Evolutionary conservation across 2,113 vertebrate species (phyloP).

Genomic region (Patagioenas fasciata): DNA sequence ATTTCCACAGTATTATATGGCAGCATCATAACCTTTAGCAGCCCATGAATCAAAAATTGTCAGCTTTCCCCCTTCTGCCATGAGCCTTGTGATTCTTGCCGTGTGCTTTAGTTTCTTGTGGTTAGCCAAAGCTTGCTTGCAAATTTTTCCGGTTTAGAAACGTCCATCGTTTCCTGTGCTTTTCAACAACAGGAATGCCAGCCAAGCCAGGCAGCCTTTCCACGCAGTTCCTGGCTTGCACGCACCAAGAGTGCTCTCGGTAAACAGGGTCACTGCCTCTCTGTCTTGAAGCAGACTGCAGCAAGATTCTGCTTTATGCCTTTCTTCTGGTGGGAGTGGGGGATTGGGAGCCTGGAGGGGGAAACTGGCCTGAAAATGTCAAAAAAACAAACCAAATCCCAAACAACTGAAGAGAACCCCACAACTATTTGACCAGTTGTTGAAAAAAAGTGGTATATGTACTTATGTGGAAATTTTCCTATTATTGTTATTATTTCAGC

Average conservation of each 20-base stretch:
- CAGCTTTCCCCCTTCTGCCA: slow-evolving; percentile 8
- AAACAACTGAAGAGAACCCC: background rate
- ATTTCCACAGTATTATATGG: background rate
- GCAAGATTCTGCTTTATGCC: background rate
- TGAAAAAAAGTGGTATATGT: background rate
- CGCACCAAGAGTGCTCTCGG: accelerated
- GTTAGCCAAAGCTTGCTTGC: slow-evolving; percentile 15
- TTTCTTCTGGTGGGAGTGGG: background rate
- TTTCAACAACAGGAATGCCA: background rate
- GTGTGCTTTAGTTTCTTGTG: background rate
- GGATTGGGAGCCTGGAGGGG: background rate
- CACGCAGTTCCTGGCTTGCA: accelerated
- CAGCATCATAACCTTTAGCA: background rate
- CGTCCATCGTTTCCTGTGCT: slow-evolving; percentile 35
- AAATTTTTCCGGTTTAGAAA: slow-evolving; percentile 53
- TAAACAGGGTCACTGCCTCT: background rate
- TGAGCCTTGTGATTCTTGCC: background rate
- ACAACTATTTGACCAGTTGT: background rate
- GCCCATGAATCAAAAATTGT: slow-evolving; percentile 5
- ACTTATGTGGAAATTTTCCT: slow-evolving; percentile 25
- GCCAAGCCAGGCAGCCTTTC: background rate
- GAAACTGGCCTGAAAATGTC: background rate
- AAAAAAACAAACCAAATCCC: background rate
- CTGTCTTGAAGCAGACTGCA: background rate
- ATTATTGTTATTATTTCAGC: slow-evolving; percentile 55